These are phyloP conservation scores for Sarcophaga peregrina DNA, from an alignment of 1,140 invertebrate species.

Conservation along the genomic window DNA sequence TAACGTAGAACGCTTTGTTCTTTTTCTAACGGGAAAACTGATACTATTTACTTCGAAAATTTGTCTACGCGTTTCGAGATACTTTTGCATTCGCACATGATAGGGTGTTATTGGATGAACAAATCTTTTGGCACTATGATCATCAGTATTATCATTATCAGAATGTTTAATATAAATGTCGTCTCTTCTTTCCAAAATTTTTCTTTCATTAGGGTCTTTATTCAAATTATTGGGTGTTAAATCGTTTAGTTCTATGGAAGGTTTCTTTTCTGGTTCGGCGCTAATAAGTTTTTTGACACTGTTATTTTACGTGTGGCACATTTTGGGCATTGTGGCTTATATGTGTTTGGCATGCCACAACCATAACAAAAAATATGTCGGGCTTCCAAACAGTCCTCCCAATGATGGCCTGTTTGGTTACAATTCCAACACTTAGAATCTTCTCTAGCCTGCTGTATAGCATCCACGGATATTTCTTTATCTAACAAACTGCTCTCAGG, in stretches of 20 bases:
- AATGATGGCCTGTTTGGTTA: background rate
- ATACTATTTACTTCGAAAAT: background rate
- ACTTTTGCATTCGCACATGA: conserved; percentile 9
- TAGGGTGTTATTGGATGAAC: background rate
- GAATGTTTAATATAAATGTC: background rate
- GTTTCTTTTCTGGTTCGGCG: background rate
- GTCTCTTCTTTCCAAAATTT: background rate
- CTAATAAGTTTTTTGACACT: background rate
- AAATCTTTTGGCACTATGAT: background rate
- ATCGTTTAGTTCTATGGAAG: background rate
- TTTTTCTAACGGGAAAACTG: background rate
- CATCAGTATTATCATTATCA: background rate
- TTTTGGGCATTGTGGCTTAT: conserved; percentile 27
- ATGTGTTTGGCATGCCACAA: background rate
- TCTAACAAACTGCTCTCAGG: background rate
- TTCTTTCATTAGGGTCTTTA: background rate
- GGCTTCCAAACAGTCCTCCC: background rate
- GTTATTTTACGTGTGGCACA: background rate
- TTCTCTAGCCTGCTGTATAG: background rate
- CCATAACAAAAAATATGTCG: conserved; percentile 19
- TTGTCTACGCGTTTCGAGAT: conserved; percentile 5
- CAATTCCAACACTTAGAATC: conserved; percentile 41
- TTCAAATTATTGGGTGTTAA: background rate
- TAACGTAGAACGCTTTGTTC: background rate
- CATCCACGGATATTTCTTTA: background rate